Evolutionary conservation across 2,113 vertebrate genomes (phyloP), one percentile per base, ranked within the genome.

Genomic region (Indicator indicator): DNA sequence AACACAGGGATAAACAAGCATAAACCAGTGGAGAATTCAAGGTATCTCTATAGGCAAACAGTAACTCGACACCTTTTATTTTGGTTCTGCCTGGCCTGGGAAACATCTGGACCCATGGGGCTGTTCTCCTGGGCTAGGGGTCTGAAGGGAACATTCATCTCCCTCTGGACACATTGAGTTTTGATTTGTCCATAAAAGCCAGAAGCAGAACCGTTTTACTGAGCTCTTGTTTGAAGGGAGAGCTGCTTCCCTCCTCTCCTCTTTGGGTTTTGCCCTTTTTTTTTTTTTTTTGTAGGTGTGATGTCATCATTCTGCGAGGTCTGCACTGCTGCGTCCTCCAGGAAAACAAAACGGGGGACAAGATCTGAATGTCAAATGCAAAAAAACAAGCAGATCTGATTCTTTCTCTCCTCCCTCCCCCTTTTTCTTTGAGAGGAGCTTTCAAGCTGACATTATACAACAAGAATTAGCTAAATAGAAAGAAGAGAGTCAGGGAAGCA

Each of bases 381-480:
- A 52, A 84, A 95, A 76, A 19, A 76, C 80, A 86, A 88, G 80
- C 65, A 77, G 80, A 93, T 95, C 88, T 86, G 88, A 94, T 91
- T 93, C 91, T 78, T 88, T 86, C 21, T 90, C 46, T 81, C 42
- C 30, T 81, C 88, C 94, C 93, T 90, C 89, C 93, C 89, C 76
- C 54, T 83, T 92, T 83, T 88, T 74, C 90, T 67, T 88, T 97
- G 83, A 96, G 96, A 94, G 67, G 86, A 55, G 88, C 93, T 95
- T 95, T 95, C 94, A 95, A 75, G 76, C 92, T 95, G 93, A 95
- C 96, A 95, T 96, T 94, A 83, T 93, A 83, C 88, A 86, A 48
- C 62, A 75, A 76, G 90, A 95, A 84, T 96, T 95, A 90, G 89
- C 92, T 94, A 91, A 26, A 48, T 40, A 94, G 69, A 73, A 68